Conservation (phyloP, 2,888 invertebrate genomes). For the Nephrocerus scutellatus region DNA sequence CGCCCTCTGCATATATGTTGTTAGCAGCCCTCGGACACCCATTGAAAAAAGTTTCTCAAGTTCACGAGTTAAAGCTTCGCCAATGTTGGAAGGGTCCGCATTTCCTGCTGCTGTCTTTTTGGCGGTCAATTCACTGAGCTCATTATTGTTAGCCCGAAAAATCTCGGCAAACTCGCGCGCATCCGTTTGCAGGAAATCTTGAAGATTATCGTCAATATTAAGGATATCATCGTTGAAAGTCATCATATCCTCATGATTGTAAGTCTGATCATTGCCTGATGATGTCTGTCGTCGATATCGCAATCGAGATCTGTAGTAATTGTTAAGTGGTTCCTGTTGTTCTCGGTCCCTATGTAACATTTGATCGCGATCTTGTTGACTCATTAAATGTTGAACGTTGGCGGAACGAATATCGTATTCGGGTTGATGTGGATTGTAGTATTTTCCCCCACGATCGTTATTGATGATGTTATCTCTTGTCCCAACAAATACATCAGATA, state of each 20-base stretch:
- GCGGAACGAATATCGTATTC: constrained; percentile 39
- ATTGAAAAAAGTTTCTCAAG: constrained; percentile 79
- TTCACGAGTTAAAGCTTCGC: constrained; percentile 65
- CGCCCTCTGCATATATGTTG: constrained; percentile 76
- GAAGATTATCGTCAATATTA: constrained; percentile 35
- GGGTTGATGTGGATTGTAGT: constrained; percentile 23
- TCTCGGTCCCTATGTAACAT: no score
- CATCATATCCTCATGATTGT: constrained; percentile 32
- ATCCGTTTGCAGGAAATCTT: constrained; percentile 39
- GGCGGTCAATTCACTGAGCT: constrained; percentile 16
- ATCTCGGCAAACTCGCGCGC: constrained; percentile 42
- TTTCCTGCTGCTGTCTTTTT: constrained; percentile 13
- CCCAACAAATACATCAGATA: constrained; percentile 23
- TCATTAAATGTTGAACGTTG: no score
- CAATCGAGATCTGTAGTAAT: no score
- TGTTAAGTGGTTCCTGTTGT: no score
- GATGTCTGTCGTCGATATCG: constrained; percentile 22
- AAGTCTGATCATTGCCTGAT: no score
- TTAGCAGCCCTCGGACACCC: constrained; percentile 72
- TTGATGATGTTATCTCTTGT: constrained; percentile 18
- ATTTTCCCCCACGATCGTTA: constrained; percentile 28
- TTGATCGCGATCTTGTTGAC: no score
- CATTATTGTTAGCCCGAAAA: constrained; percentile 22
- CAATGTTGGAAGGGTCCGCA: constrained; percentile 48
- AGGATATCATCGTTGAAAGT: constrained; percentile 39